phyloP scores from a whole-genome alignment of 2,113 vertebrate species.

The Chloropsis hardwickii region DNA sequence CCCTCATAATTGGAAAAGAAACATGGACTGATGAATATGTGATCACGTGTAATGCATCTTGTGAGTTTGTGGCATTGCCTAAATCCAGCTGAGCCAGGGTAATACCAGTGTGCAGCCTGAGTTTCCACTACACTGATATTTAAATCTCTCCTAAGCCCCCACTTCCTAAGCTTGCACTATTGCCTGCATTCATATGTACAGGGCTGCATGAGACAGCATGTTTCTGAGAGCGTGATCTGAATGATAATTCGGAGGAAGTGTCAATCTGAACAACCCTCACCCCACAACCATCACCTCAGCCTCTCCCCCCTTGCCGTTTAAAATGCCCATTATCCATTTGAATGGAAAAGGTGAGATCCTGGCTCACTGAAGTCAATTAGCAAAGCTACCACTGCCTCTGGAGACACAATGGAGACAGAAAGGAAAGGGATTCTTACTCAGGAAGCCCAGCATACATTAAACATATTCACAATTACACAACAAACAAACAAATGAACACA shows the following conservation, averaged over 20 bases:
- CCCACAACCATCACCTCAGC: neutral
- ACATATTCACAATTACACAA: neutral
- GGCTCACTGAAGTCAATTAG: slow-evolving; percentile 1
- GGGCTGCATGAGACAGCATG: neutral
- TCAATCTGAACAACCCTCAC: neutral
- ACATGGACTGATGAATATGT: neutral
- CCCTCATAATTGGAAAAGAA: neutral
- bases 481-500: neutral
- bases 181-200: neutral
- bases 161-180: neutral
- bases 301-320: neutral
- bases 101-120: neutral
- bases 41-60: neutral
- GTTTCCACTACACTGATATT: neutral
- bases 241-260: slow-evolving; percentile 18
- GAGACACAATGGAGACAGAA: neutral
- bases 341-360: slow-evolving; percentile 28
- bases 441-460: neutral
- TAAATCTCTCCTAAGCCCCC: neutral
- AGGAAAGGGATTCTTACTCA: neutral
- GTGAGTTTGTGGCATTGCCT: neutral
- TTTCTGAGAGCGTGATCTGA: slow-evolving; percentile 1
- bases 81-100: neutral
- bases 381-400: neutral
- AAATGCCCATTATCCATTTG: slow-evolving; percentile 1